Percentiles rank a stretch among this genome's conserved stretches.
Evolutionary conservation across 2,113 vertebrate genomes (phyloP).

Genomic region (Smithornis capensis): DNA sequence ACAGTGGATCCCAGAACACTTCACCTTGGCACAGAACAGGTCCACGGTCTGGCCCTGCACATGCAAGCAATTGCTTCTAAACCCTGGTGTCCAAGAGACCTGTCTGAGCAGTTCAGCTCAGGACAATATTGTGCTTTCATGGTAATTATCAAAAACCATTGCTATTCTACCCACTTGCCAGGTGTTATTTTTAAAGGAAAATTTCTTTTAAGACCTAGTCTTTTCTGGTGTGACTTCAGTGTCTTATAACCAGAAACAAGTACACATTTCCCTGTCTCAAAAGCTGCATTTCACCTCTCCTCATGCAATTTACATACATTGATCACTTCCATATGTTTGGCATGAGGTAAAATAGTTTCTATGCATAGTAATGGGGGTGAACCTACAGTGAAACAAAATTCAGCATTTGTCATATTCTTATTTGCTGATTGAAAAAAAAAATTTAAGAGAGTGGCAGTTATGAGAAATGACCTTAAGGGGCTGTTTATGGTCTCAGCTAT

Average conservation of each 20-base stretch:
- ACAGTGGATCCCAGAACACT: not conserved
- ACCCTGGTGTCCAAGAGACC: not conserved
- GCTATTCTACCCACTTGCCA: not conserved
- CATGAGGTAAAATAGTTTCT: constrained; percentile 72
- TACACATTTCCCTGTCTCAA: constrained; percentile 58
- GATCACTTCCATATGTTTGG: constrained; percentile 79
- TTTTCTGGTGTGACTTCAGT: constrained; percentile 58
- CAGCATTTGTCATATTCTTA: constrained; percentile 59
- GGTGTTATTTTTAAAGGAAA: constrained; percentile 45
- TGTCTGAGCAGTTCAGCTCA: not conserved
- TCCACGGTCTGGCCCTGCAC: not conserved
- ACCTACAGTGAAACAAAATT: constrained; percentile 68
- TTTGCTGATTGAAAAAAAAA: not conserved
- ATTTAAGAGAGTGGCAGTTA: constrained; percentile 31
- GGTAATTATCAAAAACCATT: constrained; percentile 26
- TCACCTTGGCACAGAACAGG: not conserved
- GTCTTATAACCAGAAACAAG: constrained; percentile 60
- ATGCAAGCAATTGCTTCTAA: not conserved
- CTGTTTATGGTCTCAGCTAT: constrained; percentile 30
- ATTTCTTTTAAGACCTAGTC: constrained; percentile 12
- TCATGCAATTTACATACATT: constrained; percentile 73
- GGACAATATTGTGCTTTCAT: constrained; percentile 11
- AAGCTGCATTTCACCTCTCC: constrained; percentile 67
- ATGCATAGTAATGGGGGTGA: constrained; percentile 64
- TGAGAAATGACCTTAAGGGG: constrained; percentile 51